A percentile compares a stretch with the other conserved stretches of the same genome.
Conservation (phyloP, 2,888 invertebrate genomes). For the Unio pictorum region DNA sequence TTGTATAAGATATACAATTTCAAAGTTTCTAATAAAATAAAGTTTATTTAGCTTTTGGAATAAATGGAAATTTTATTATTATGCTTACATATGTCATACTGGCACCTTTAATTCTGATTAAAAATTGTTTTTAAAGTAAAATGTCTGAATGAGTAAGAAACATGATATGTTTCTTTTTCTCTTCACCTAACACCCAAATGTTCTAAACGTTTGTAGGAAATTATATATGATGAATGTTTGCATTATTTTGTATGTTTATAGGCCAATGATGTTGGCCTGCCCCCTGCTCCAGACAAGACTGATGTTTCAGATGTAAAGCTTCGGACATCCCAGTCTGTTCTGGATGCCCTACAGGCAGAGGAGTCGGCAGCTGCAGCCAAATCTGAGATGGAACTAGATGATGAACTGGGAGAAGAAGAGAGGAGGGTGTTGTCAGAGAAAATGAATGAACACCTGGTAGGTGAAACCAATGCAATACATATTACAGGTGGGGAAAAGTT, state of each 20-base stretch:
- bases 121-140: too few relatives aligned
- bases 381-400: slow-evolving; percentile 48
- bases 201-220: too few relatives aligned
- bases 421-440: slow-evolving; percentile 51
- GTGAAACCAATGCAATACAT: slow-evolving; percentile 3
- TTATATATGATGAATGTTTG: neutral
- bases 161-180: too few relatives aligned
- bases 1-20: too few relatives aligned
- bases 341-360: slow-evolving; percentile 52
- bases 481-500: too few relatives aligned
- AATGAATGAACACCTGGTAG: slow-evolving; percentile 60
- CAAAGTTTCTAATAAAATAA: too few relatives aligned
- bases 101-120: too few relatives aligned
- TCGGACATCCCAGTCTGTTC: slow-evolving; percentile 52
- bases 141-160: too few relatives aligned
- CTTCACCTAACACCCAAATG: too few relatives aligned
- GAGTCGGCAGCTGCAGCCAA: slow-evolving; percentile 54
- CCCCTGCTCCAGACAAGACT: slow-evolving; percentile 43
- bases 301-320: slow-evolving; percentile 52
- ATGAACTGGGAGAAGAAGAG: slow-evolving; percentile 47
- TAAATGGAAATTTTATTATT: too few relatives aligned
- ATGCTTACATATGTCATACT: too few relatives aligned
- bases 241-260: slow-evolving; percentile 15
- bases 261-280: slow-evolving; percentile 61
- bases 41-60: too few relatives aligned